Evolutionary conservation across 2,113 vertebrate genomes (phyloP), one percentile per base, ranked within the genome.

Genomic region (Albula goreensis): DNA sequence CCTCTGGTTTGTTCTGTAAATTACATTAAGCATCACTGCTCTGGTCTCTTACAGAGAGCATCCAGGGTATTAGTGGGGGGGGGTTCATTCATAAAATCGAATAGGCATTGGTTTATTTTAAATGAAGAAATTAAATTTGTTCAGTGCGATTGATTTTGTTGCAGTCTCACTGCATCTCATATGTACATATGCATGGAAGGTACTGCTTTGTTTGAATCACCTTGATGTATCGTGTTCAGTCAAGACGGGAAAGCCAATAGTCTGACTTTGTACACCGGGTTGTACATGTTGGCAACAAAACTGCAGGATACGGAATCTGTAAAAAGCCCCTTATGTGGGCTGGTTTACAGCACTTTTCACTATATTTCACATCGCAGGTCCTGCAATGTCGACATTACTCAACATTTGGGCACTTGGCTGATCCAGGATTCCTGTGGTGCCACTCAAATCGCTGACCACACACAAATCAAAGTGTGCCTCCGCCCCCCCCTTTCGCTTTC

Each of bases 81-180:
- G 48, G 25, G 78, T 13, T 83, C 57, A 41, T 56, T 74, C n/a
- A 74, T 25, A 74, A 63, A n/a, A 74, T 25, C 31, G 31, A 85
- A 25, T 17, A 85, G 78, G 17, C 70, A 85, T 85, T 85, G 31
- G 52, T 85, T 31, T 53, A 15, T 31, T 79, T 41, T 85, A 52
- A 85, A 50, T 48, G 25, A 50, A 53, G 74, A 2, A 56, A 78
- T 85, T 56, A 85, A 48, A 78, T 80, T 80, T 85, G 85, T 50
- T 63, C 78, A 5, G 74, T 50, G 56, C 56, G 12, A 80, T 66
- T 66, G 48, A 80, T 63, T 66, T 81, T 63, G 22, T 56, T 70
- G 4, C n/a, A 0, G 13, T 3, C 8, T 70, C 6, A 25, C 9
- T 74, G 3, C 19, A 17, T 48, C 22, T 80, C 25, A 15, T 49